phyloP scores from a whole-genome alignment of 2,797 vertebrate genomes.

The Anguilla pacifica region DNA sequence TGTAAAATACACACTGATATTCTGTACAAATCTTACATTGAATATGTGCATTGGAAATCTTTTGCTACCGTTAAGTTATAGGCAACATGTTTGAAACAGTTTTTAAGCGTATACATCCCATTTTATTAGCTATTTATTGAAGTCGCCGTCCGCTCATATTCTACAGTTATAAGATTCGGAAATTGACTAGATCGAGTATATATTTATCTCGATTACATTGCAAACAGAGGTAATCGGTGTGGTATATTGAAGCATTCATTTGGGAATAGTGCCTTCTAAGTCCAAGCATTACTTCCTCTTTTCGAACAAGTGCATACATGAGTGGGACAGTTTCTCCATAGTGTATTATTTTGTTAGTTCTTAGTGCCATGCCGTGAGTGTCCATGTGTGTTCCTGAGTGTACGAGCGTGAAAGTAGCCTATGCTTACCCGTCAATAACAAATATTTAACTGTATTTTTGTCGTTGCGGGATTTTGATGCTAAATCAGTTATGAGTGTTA shows the following conservation, averaged over 20 bases:
- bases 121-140: background rate
- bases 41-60: background rate
- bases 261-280: background rate
- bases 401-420: background rate
- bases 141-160: background rate
- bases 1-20: background rate
- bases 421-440: background rate
- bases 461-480: background rate
- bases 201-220: background rate
- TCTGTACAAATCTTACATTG: background rate
- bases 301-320: slow-evolving; percentile 24
- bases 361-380: background rate
- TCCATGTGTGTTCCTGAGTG: background rate
- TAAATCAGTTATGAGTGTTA: background rate
- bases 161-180: background rate
- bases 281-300: background rate
- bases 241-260: background rate
- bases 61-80: background rate
- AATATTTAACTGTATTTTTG: background rate
- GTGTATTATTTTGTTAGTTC: background rate
- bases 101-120: background rate
- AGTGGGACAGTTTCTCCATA: background rate
- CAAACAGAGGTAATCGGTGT: background rate
- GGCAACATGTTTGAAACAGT: background rate
- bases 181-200: background rate